Evolutionary conservation across 2,888 invertebrate species (phyloP).

Genomic region (Caenorhabditis uteleia): DNA sequence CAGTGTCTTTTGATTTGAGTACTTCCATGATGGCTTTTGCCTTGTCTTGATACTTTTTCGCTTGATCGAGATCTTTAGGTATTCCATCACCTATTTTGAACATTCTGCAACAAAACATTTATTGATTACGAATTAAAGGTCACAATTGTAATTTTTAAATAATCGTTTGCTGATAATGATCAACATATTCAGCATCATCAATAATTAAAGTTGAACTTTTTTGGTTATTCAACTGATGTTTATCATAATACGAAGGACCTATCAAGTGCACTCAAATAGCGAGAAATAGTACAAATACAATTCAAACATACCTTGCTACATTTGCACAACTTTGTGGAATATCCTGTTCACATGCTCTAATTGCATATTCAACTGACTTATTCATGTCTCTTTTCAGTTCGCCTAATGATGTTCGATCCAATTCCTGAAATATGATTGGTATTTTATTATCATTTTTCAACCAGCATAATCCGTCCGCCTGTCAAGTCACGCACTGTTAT

Average conservation of each 20-base stretch:
- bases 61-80: slow-evolving; percentile 56
- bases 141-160: too few species aligned
- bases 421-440: slow-evolving; percentile 42
- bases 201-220: too few species aligned
- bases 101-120: slow-evolving; percentile 72
- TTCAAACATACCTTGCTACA: slow-evolving; percentile 75
- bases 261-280: too few species aligned
- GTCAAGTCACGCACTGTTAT: too few species aligned
- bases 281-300: too few species aligned
- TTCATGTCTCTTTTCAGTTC: slow-evolving; percentile 61
- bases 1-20: slow-evolving; percentile 41
- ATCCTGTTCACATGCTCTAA: slow-evolving; percentile 83
- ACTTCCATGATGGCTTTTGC: slow-evolving; percentile 55
- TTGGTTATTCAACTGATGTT: too few species aligned
- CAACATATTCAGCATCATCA: not conserved
- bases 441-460: slow-evolving; percentile 1
- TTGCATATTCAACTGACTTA: slow-evolving; percentile 82
- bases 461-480: too few species aligned
- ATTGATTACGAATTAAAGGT: too few species aligned
- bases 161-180: too few species aligned
- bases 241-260: too few species aligned
- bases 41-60: slow-evolving; percentile 56
- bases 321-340: slow-evolving; percentile 89
- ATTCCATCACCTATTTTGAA: slow-evolving; percentile 66
- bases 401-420: slow-evolving; percentile 48